Base-by-base conservation (phyloP, 2,797 vertebrate species). In the Macroramphosus scolopax region DNA sequence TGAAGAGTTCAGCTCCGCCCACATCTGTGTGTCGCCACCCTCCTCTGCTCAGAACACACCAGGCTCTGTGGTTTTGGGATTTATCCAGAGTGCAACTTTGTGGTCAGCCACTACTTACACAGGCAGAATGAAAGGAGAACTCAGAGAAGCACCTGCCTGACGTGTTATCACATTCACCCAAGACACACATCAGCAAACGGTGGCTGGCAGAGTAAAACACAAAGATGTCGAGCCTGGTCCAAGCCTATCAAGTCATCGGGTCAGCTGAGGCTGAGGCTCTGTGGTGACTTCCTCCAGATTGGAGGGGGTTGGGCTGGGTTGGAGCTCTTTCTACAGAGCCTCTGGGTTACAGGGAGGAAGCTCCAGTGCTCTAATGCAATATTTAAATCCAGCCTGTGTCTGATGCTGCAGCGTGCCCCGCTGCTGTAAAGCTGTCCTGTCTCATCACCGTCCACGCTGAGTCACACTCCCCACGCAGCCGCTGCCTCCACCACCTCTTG, bases 51-150 rank as follows among this genome's bases (percentile, higher is more conserved):
- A 66, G 59, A n/a, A n/a, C n/a, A n/a, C 63, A 46, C 35, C 28
- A 32, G 39, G 44, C 43, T 68, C n/a, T 78, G 82, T 78, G 84
- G 82, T 70, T 84, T 83, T 68, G 78, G 73, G 56, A 65, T 68
- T 36, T 28, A 57, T 80, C 81, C 79, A 80, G 45, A 74, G 59
- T 51, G 57, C 55, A 59, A 40, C 51, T 63, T 55, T 84, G 82
- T 63, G 80, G 84, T 80, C 73, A 67, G 64, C 69, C 67, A 17
- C 75, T 51, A 57, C 71, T 80, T 60, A 68, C 24, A 26, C 44
- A 36, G 39, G 33, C 51, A 55, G 58, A 65, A 33, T 38, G 31
- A 66, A 78, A 77, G 64, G 32, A 71, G 16, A 72, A 63, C 69
- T 62, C 51, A 30, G 51, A 45, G 66, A 58, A 62, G 68, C 80